Percentiles rank a stretch among this genome's conserved stretches.
Conservation (phyloP, 2,113 vertebrate species). For the Chaetodon trifascialis region DNA sequence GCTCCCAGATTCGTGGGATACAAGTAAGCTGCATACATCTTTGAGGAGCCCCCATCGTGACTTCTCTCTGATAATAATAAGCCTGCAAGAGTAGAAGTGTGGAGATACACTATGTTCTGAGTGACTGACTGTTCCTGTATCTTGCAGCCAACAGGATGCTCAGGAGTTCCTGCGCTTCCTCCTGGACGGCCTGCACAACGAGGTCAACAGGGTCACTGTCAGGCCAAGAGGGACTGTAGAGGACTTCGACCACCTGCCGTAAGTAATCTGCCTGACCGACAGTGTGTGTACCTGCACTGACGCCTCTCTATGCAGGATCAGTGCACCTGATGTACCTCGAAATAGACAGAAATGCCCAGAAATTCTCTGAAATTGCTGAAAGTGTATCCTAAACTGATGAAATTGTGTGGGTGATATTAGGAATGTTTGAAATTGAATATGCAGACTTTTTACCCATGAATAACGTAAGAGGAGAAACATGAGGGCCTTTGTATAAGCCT, state of each 20-base stretch:
- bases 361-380: background rate
- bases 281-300: background rate
- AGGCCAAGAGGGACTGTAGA: constrained; percentile 87
- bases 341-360: background rate
- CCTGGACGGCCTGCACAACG: constrained; percentile 95
- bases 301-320: background rate
- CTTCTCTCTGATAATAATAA: background rate
- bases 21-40: constrained; percentile 86
- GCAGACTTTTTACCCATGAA: background rate
- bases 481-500: background rate
- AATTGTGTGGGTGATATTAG: background rate
- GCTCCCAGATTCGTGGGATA: constrained; percentile 97
- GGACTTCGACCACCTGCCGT: constrained; percentile 94
- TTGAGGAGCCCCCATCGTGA: background rate
- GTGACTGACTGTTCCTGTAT: constrained; percentile 38
- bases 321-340: background rate
- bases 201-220: constrained; percentile 93
- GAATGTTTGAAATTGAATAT: background rate
- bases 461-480: background rate
- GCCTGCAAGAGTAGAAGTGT: background rate
- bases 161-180: constrained; percentile 98
- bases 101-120: background rate
- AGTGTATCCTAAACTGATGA: background rate
- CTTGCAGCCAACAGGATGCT: constrained; percentile 94
- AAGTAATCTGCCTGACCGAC: constrained; percentile 73